A percentile compares a stretch with the other conserved stretches of the same genome.
phyloP scores from a whole-genome alignment of 2,797 vertebrate species.

The Octomys mimax region DNA sequence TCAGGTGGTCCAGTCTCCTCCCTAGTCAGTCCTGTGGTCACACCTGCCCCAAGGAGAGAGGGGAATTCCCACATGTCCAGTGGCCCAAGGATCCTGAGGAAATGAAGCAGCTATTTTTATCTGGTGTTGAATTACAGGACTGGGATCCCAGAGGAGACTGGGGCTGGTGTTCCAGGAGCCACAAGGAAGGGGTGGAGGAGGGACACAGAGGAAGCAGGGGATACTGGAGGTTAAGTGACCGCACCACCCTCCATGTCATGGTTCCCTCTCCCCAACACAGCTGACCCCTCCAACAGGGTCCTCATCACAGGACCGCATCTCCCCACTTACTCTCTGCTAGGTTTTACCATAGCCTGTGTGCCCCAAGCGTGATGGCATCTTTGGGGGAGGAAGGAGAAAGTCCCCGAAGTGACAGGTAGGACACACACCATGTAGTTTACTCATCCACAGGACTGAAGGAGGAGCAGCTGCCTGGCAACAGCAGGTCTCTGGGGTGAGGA shows the following conservation, averaged over 20 bases:
- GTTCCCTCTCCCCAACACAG: neutral
- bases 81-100: conserved; percentile 23
- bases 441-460: neutral
- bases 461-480: neutral
- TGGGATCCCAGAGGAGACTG: conserved; percentile 27
- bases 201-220: neutral
- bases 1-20: neutral
- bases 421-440: neutral
- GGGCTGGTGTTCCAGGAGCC: conserved; percentile 29
- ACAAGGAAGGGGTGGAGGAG: neutral
- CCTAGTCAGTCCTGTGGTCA: neutral
- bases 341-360: neutral
- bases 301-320: neutral
- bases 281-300: neutral
- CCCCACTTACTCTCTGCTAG: neutral
- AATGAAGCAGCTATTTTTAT: conserved; percentile 71
- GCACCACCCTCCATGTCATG: neutral
- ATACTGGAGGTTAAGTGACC: neutral
- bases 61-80: conserved; percentile 38
- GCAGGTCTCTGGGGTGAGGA: neutral
- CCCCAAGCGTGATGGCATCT: too few relatives aligned
- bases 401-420: neutral
- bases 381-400: neutral
- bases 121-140: conserved; percentile 69
- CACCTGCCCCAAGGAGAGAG: neutral